Evolutionary conservation across 2,888 invertebrate species (phyloP), one percentile per base, ranked within the genome.

Genomic region (Lepetodrilus schrolli): DNA sequence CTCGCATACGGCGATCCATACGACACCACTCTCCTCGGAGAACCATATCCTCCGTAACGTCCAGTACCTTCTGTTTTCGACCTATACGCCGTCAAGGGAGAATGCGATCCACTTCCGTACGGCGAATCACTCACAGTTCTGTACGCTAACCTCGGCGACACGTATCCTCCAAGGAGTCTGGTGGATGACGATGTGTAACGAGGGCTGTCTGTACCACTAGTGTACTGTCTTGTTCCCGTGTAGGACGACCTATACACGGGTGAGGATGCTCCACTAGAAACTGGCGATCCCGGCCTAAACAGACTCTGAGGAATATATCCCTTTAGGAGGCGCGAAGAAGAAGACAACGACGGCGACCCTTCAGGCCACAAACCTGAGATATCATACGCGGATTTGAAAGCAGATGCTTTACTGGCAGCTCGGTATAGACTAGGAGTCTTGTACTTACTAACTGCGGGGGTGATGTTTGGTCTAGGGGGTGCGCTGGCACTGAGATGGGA

Each of bases 1-100:
- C 72, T 72, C n/a, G 30, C 58, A 72, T 43, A 47, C 4, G 66
- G 66, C 1, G 72, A 72, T 30, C 20, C 1, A 43, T 20, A 36
- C 7, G 58, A 66, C 23, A 43, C 21, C 50, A 48, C 21, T n/a
- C n/a, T 47, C 38, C 48, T 58, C 13, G 38, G 30, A 20, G 34
- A 66, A 34, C 38, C 47, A 36, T 48, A 72, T 17, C 37, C 51
- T 36, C 43, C 66, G 20, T 30, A 26, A 17, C 26, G 20, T 20
- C 47, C 30, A 1, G 47, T 34, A 17, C 37, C 37, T 37, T 4
- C 17, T 20, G 20, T 20, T 13, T 17, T 58, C 38, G 48, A 38
- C 26, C n/a, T 51, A 58, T 37, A 36, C 20, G 36, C 37, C 17
- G 10, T 37, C 13, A 51, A 13, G 10, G 30, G 47, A 5, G 68